Evolutionary conservation across 1,140 invertebrate genomes (phyloP).

Genomic region (Psix sp.): DNA sequence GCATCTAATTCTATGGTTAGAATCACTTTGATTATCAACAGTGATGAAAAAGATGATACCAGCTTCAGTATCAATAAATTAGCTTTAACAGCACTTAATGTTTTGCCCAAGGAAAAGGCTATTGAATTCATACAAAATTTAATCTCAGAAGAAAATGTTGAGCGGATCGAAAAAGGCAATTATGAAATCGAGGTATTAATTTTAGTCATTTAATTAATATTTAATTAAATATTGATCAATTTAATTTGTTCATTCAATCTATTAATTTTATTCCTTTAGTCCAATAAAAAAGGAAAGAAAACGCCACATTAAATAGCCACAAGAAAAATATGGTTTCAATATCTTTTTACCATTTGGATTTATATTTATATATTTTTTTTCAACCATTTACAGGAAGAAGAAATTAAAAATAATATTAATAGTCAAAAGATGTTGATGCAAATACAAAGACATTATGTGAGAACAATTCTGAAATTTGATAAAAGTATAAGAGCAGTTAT

Average conservation of each 20-base stretch:
- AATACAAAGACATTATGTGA: slow-evolving; percentile 76
- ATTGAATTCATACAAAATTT: slow-evolving; percentile 64
- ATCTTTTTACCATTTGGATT: too few species aligned
- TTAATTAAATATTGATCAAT: too few species aligned
- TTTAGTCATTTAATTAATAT: too few species aligned
- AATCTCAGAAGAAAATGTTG: slow-evolving; percentile 62
- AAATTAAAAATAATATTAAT: slow-evolving; percentile 63
- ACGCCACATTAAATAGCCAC: too few species aligned
- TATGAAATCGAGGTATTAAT: slow-evolving; percentile 62
- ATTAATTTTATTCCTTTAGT: too few species aligned
- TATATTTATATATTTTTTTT: too few species aligned
- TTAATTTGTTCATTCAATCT: too few species aligned
- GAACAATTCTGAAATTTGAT: slow-evolving; percentile 76
- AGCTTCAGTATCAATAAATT: slow-evolving; percentile 68
- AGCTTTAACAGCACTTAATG: slow-evolving; percentile 65
- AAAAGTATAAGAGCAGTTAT: slow-evolving; percentile 83
- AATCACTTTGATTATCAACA: slow-evolving; percentile 68
- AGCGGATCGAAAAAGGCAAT: slow-evolving; percentile 52
- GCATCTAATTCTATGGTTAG: slow-evolving; percentile 77
- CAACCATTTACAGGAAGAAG: too few species aligned
- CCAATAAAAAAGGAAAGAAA: too few species aligned
- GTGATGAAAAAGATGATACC: slow-evolving; percentile 38
- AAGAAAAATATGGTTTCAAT: too few species aligned
- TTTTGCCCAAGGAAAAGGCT: slow-evolving; percentile 63
- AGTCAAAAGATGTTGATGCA: slow-evolving; percentile 73